Base-by-base conservation (phyloP, 2,888 invertebrate genomes). In the Desoria tigrina region DNA sequence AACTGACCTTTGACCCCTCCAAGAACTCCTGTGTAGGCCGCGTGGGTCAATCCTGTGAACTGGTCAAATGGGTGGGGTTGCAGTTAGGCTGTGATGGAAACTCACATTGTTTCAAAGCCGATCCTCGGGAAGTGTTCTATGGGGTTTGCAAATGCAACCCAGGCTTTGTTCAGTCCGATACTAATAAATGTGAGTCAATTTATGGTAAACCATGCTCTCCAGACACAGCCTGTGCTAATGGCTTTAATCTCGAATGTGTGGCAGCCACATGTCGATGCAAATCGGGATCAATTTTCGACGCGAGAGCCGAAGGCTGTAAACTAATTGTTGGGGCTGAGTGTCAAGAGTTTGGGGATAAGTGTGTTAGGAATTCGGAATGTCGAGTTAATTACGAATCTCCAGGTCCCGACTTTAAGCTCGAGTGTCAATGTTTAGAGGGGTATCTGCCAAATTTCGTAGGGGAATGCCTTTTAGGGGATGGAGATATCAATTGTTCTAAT, bases 311-410 rank as follows among this genome's bases (percentile, higher is more conserved):
- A 9, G 23, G 14, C 6, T 57, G 57, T 24, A 37, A 23, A 57
- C 9, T 42, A 9, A 14, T 39, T 7, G 39, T n/a, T 14, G 57
- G 57, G 11, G 6, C 32, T 11, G 7, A n/a, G 11, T 57, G 57
- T 39, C 2, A 6, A 14, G 26, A 21, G 14, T 6, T 16, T 18
- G 7, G 4, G 21, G n/a, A 21, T 24, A 2, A 3, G 6, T 57
- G 57, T 39, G 57, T 57, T 18, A 2, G 11, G 18, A 39, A 57
- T 23, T 39, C 57, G 4, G 37, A 37, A 16, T 57, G 57, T 21
- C 26, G 32, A 7, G 6, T 4, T 32, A 7, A 2, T 27, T 11
- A 24, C 9, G 21, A 28, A 53, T 53, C 4, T 28, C 28, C 55
- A 26, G 51, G 16, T 23, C 16, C 4, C 3, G 51, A 51, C 16